Evolutionary conservation across 2,888 invertebrate genomes (phyloP), one percentile per base, ranked within the genome.

Genomic region (Ormyrus thymus): DNA sequence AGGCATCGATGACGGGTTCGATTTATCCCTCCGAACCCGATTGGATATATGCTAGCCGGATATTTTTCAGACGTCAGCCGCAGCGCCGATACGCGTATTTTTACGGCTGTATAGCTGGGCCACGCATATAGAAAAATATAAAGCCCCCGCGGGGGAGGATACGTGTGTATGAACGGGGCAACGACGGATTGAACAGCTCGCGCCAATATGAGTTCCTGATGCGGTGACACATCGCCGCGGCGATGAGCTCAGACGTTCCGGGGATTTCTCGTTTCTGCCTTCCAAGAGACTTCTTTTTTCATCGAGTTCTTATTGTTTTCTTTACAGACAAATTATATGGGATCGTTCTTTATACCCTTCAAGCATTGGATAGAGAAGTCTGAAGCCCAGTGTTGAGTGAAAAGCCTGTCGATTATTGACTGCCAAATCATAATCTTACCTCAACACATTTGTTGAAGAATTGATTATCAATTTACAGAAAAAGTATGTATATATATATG

Each of bases 1-100:
- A 53, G 62, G 62, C 62, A 65, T 64, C 73, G 64, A 73, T 43
- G 58, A 58, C 48, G 65, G 15, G 51, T 76, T 76, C 76, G 76
- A 76, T 76, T 76, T 70, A 62, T 76, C 48, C 15, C 45, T 77
- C 61, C 73, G 50, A 76, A 53, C 64, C 68, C 55, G 76, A 77
- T 78, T 74, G 61, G 64, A 83, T 81, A 86, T 86, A 87, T 87
- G 84, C 80, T 86, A 83, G 84, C 87, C 87, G 87, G 87, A 76
- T 87, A 85, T 83, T 85, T 86, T 86, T 85, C 86, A 86, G 85
- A 87, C 83, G 79, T 59, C 68, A 59, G 65, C 69, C 43, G 61
- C 66, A 64, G 74, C 68, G 76, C 61, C 29, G 29, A 29, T 29
- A 29, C 29, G 29, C 3, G 29, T 29, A 29, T 29, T 29, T 29